Evolutionary conservation across 1,140 invertebrate species (phyloP).

Genomic region (Drosophila chauvacae): DNA sequence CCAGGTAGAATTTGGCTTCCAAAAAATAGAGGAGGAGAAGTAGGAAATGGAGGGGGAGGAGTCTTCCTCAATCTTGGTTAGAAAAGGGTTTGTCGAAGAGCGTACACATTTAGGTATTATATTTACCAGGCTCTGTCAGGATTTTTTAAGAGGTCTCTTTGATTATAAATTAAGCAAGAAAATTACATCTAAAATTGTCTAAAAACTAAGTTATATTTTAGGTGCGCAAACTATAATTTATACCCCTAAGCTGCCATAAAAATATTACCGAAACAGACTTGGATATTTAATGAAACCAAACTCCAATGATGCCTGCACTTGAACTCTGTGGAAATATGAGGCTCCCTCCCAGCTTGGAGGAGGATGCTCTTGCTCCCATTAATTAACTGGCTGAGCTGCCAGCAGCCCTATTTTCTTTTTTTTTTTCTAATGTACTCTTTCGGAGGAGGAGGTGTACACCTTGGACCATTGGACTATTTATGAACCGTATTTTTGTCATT

Average conservation of each 20-base stretch:
- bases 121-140: not conserved
- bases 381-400: constrained; percentile 5
- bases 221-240: not conserved
- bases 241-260: not conserved
- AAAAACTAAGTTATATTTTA: not conserved
- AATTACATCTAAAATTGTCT: too few species aligned
- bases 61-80: not conserved
- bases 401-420: not conserved
- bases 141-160: too few species aligned
- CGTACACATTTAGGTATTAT: not conserved
- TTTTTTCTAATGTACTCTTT: constrained; percentile 1
- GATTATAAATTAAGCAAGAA: too few species aligned
- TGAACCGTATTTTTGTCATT: constrained; percentile 61
- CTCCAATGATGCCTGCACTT: not conserved
- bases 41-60: not conserved
- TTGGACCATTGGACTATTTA: constrained; percentile 17
- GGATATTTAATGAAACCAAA: not conserved
- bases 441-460: constrained; percentile 12
- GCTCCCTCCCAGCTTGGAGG: not conserved
- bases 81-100: not conserved
- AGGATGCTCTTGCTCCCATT: constrained; percentile 12
- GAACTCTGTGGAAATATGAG: not conserved
- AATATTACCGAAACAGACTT: too few species aligned
- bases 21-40: too few species aligned
- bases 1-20: constrained; percentile 19